Base-by-base conservation (phyloP, 2,888 invertebrate species). In the Chloromyia formosa region DNA sequence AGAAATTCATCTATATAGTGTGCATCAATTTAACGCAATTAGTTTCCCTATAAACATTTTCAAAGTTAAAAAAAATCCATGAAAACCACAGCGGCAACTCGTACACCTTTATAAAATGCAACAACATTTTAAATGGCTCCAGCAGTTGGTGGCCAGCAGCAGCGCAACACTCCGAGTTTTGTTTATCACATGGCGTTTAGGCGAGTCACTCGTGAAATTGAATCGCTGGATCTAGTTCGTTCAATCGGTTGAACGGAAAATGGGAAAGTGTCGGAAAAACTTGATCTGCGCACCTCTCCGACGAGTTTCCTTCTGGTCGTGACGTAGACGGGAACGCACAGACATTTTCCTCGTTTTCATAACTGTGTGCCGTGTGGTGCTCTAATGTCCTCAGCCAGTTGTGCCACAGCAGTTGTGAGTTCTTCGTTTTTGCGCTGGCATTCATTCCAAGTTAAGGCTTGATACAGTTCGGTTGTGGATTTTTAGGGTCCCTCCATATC, bases 391-490 rank as follows among this genome's bases (percentile, higher is more conserved):
- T 35, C 27, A 2, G 27, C 27, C 27, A 35, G 3, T 35, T 35
- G 27, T 35, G 56, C 56, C 18, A 56, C 53, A 22, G 1, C 56
- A 22, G 20, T 56, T 16, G 18, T 7, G 27, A 35, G 27, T 16
- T 18, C n/a, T 42, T 22, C n/a, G 16, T 10, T 16, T 40, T 27
- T 16, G 22, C 23, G 40, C 18, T 10, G 18, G 12, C 42, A 40
- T n/a, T 12, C 71, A 71, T 71, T 71, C 35, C 71, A 71, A 56
- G 71, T 71, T 42, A 40, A 58, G 71, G 35, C 71, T 71, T 71
- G 56, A 56, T 40, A 9, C 71, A 71, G 58, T 56, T 71, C 58
- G 71, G 71, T 71, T 42, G 71, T 71, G 58, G 42, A 40, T 20
- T 14, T 7, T 42, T 12, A 9, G 58, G 12, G 35, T 71, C 58